A percentile compares a stretch with the other conserved stretches of the same genome.
Conservation (phyloP, 2,888 invertebrate species). For the Eubasilissa splendida region DNA sequence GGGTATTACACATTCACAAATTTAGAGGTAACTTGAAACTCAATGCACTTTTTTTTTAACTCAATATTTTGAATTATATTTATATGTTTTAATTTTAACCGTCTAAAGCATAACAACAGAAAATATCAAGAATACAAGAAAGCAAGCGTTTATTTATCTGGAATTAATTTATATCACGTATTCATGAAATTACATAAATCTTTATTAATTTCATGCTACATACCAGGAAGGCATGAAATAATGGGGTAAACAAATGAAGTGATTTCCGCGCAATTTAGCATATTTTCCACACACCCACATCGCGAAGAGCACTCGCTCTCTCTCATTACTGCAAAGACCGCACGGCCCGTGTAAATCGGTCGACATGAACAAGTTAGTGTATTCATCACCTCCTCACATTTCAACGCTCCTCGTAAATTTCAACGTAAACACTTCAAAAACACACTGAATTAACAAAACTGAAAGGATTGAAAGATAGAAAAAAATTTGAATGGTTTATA, state of each 20-base stretch:
- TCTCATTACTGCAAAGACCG: conserved; percentile 50
- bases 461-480: no score
- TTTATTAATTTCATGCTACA: conserved; percentile 45
- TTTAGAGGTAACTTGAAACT: neutral
- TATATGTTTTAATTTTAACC: no score
- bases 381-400: conserved; percentile 27
- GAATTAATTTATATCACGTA: no score
- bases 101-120: no score
- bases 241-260: conserved; percentile 51
- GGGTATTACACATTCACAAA: no score
- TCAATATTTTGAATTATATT: no score
- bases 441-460: no score
- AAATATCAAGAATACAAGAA: no score
- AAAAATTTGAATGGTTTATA: no score
- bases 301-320: conserved; percentile 41
- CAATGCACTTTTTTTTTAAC: neutral
- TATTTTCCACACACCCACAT: conserved; percentile 50
- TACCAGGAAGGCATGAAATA: conserved; percentile 30
- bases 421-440: no score
- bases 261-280: conserved; percentile 53
- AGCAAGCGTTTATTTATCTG: no score
- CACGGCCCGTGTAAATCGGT: conserved; percentile 42
- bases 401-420: neutral
- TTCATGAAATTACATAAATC: conserved; percentile 6
- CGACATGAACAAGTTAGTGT: conserved; percentile 2